Conservation (phyloP, 2,888 invertebrate species). For the Rotaria magnacalcarata region DNA sequence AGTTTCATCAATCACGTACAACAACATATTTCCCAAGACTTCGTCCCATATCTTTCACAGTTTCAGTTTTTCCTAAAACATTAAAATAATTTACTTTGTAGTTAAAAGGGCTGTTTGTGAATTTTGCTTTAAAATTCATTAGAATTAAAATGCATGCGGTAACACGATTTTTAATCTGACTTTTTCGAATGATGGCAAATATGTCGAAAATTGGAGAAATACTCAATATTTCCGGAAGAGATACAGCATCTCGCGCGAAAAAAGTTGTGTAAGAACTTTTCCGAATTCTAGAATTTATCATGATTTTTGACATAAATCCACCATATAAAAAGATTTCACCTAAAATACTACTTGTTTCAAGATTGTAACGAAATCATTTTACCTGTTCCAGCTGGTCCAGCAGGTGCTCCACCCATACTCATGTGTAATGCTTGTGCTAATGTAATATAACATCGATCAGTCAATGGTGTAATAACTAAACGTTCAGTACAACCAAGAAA, state of each 20-base stretch:
- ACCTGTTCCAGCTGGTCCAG: conserved; percentile 91
- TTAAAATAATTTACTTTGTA: not conserved
- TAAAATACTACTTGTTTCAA: not conserved
- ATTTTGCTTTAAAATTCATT: too few relatives aligned
- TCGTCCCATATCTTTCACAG: conserved; percentile 59
- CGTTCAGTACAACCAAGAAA: conserved; percentile 92
- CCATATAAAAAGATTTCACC: too few relatives aligned
- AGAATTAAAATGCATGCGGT: too few relatives aligned
- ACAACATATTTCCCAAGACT: conserved; percentile 61
- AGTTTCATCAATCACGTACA: conserved; percentile 48
- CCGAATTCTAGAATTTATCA: too few relatives aligned
- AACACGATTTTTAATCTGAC: too few relatives aligned
- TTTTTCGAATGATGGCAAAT: too few relatives aligned
- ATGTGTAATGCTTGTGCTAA: conserved; percentile 87
- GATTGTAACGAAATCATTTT: not conserved
- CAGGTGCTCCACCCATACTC: conserved; percentile 96
- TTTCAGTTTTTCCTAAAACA: conserved; percentile 56
- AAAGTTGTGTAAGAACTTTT: too few relatives aligned
- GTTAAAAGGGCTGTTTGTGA: not conserved
- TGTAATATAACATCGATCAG: conserved; percentile 94
- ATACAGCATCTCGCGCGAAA: too few relatives aligned
- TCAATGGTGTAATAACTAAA: conserved; percentile 87
- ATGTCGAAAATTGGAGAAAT: too few relatives aligned
- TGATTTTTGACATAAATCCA: too few relatives aligned
- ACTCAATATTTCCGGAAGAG: too few relatives aligned